Base-by-base conservation (phyloP, 2,888 invertebrate genomes). In the Drosophila mimica region DNA sequence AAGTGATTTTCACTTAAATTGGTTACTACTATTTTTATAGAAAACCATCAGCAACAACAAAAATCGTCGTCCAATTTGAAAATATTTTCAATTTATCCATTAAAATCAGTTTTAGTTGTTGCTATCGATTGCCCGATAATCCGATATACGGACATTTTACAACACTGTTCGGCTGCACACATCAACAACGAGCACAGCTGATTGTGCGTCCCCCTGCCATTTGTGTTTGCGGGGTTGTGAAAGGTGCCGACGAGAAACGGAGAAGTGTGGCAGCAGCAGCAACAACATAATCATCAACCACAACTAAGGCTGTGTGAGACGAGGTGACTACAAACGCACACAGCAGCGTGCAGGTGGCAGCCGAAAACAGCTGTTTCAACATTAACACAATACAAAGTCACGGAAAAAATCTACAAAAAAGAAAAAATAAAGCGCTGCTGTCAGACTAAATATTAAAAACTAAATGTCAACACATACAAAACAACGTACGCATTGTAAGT, bases 351-450 rank as follows among this genome's bases (percentile, higher is more conserved):
- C 82, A 80, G 81, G 81, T 78, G 78, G 58, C 67, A 64, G 71
- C 58, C 25, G 11, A 68, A 76, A 90, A 88, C 90, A 90, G 89
- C 90, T 90, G 87, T 88, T 86, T 71, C 80, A 88, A 86, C 79
- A 79, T 59, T 64, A 69, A 76, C 62, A 79, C 66, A 51, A 83
- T 62, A 75, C 58, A 71, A 61, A 46, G 59, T 52, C 56, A 53
- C 53, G 58, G 54, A 69, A 34, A 70, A 73, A 81, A 46, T 64
- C 64, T 57, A 79, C 64, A 67, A 74, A 20, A 6, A 46, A 20
- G 46, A 46, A 46, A 46, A 46, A 25, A 46, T 20, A 46, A 25
- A 46, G 31, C 28, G 31, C 56, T 63, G 74, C 70, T 75, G 64
- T 77, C 72, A 63, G 25, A 79, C 63, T 71, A 69, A 15, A 46